Evolutionary conservation across 1,140 invertebrate genomes (phyloP).

Genomic region (Sminthurinus signatus): DNA sequence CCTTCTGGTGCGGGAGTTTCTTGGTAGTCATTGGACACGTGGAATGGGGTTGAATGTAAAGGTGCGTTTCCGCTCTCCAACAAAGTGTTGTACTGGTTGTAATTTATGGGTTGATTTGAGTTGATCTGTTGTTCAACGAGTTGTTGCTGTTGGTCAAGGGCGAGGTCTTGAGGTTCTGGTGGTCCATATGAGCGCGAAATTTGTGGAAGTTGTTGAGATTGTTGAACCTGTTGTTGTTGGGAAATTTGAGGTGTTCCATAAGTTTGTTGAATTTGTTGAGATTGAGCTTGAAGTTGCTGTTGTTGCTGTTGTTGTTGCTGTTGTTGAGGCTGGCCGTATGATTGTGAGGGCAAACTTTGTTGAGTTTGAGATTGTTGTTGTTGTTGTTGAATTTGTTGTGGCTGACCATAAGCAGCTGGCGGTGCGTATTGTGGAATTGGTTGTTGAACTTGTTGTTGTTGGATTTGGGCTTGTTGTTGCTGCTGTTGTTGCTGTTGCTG

Average conservation of each 20-base stretch:
- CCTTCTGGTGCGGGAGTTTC: neutral
- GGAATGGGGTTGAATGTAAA: conserved; percentile 12
- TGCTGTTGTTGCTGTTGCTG: neutral
- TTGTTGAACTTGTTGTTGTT: neutral
- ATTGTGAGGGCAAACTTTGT: too few species aligned
- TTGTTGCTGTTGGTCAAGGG: neutral
- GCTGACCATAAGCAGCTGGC: too few species aligned
- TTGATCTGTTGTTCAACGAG: neutral
- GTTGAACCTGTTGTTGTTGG: too few species aligned
- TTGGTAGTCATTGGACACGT: conserved; percentile 9
- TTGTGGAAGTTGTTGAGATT: neutral
- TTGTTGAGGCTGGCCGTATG: too few species aligned
- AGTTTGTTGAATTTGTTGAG: neutral
- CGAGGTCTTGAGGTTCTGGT: neutral
- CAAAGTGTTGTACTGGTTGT: conserved; percentile 4
- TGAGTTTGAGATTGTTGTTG: neutral
- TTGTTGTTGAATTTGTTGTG: neutral
- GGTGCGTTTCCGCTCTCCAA: conserved; percentile 9
- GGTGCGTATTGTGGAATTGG: too few species aligned
- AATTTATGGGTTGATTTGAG: neutral
- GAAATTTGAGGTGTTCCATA: too few species aligned
- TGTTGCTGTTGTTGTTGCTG: neutral
- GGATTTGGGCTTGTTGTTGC: too few species aligned
- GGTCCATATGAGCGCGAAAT: too few species aligned
- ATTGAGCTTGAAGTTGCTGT: neutral